Evolutionary conservation across 2,797 vertebrate genomes (phyloP).

Genomic region (Chiloscyllium punctatum): DNA sequence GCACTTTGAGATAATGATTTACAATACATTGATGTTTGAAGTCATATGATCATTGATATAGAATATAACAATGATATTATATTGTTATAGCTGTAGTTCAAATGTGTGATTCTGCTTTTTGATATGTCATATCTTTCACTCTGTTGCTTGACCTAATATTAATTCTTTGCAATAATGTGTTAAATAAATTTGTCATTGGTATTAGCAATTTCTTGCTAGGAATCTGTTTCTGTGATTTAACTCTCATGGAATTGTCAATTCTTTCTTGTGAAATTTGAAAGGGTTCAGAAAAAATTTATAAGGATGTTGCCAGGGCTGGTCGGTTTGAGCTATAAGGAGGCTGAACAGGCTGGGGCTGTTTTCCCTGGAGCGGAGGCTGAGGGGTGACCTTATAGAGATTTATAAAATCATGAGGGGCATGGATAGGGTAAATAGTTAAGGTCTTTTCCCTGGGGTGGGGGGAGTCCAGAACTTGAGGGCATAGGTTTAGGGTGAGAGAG

Average conservation of each 20-base stretch:
- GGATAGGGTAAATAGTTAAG: too few relatives aligned
- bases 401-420: too few relatives aligned
- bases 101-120: not conserved
- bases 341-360: too few relatives aligned
- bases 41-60: not conserved
- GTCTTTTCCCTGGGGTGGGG: too few relatives aligned
- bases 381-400: too few relatives aligned
- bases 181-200: not conserved
- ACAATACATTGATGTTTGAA: not conserved
- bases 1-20: not conserved
- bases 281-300: too few relatives aligned
- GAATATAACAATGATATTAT: not conserved
- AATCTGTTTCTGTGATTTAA: not conserved
- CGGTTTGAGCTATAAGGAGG: too few relatives aligned
- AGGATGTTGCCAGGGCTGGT: too few relatives aligned
- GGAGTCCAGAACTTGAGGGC: too few relatives aligned
- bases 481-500: too few relatives aligned
- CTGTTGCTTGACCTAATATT: not conserved
- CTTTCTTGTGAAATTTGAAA: not conserved
- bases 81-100: too few relatives aligned
- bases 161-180: not conserved
- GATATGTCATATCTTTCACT: not conserved
- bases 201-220: not conserved
- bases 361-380: too few relatives aligned
- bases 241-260: not conserved